Percentiles rank a stretch among this genome's conserved stretches.
phyloP scores from a whole-genome alignment of 2,888 invertebrate species.

The Ferrisia virgata region DNA sequence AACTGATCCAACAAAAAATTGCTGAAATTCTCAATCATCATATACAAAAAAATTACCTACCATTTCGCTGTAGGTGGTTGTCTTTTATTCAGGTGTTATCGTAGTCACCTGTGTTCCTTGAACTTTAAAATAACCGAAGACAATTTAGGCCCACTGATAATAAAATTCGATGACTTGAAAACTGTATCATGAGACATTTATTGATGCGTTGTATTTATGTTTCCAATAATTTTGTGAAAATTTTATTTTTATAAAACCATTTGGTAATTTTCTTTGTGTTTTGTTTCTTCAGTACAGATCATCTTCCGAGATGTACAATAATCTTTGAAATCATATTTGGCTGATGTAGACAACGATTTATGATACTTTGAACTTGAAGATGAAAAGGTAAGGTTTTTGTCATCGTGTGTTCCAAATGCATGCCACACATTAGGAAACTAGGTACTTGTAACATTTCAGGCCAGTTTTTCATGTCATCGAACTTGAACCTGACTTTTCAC shows the following conservation, averaged over 20 bases:
- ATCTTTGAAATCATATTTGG: no score
- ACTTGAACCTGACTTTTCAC: not conserved
- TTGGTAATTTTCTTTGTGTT: not conserved
- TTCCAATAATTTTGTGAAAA: not conserved
- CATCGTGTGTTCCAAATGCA: not conserved
- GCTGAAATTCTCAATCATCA: no score
- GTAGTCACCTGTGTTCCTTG: no score
- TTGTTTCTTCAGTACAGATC: not conserved
- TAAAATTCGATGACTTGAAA: no score
- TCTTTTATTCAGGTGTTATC: no score
- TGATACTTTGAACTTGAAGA: not conserved
- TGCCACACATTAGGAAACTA: not conserved
- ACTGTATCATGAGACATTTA: not conserved
- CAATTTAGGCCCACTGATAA: no score
- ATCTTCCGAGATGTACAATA: not conserved
- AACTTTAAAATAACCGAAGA: no score
- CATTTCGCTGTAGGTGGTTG: no score
- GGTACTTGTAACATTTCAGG: no score
- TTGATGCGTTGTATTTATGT: not conserved
- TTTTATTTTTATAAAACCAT: not conserved
- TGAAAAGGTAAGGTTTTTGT: not conserved
- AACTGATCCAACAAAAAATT: no score
- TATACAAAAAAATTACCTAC: no score
- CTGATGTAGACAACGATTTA: not conserved
- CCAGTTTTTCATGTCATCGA: not conserved